Evolutionary conservation across 2,113 vertebrate genomes (phyloP).

Genomic region (Procavia capensis): DNA sequence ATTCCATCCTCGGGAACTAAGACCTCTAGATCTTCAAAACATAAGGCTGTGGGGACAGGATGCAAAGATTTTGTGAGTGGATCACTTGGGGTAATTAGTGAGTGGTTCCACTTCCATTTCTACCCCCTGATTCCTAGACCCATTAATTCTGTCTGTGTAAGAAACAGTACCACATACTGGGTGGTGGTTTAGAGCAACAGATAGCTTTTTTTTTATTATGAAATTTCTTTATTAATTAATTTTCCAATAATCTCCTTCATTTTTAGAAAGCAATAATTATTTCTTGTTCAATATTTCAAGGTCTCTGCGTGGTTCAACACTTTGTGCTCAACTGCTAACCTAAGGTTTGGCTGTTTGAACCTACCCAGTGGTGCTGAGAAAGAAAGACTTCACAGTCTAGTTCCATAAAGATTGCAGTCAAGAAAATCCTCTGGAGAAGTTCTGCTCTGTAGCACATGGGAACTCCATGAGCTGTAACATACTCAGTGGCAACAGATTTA

Average conservation of each 20-base stretch:
- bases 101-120: too few relatives aligned
- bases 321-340: background rate
- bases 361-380: background rate
- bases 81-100: too few relatives aligned
- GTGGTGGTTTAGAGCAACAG: background rate
- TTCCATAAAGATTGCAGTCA: background rate
- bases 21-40: too few relatives aligned
- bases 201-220: background rate
- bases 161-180: too few relatives aligned
- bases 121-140: too few relatives aligned
- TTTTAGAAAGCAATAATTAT: background rate
- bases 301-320: background rate
- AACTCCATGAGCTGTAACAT: background rate
- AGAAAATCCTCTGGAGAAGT: background rate
- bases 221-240: background rate
- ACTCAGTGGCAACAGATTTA: background rate
- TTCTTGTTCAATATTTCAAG: background rate
- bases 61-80: too few relatives aligned
- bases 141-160: too few relatives aligned
- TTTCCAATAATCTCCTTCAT: background rate
- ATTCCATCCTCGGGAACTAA: too few relatives aligned
- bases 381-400: background rate
- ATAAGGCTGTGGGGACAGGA: too few relatives aligned
- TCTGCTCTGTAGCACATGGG: background rate
- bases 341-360: background rate